Evolutionary conservation across 2,797 vertebrate genomes (phyloP).

Genomic region (Cercopithecus mitis): DNA sequence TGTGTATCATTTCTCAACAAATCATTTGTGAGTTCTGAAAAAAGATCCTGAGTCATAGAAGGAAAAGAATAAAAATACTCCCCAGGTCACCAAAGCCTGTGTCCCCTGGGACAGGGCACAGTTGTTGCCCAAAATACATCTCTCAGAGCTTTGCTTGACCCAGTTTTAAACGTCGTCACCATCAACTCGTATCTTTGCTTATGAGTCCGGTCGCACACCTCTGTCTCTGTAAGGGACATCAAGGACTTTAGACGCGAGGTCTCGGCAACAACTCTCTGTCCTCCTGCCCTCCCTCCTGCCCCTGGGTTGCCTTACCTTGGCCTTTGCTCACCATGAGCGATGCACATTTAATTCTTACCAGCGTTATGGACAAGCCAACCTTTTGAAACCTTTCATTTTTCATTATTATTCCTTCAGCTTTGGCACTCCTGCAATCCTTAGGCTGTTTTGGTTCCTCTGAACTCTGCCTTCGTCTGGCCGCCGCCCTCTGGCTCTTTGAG

Average conservation of each 20-base stretch:
- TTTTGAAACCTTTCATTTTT: slow-evolving; percentile 15
- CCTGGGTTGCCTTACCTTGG: background rate
- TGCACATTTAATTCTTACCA: background rate
- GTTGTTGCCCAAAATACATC: slow-evolving; percentile 39
- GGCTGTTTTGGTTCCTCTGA: background rate
- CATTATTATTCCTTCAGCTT: background rate
- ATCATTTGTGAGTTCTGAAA: background rate
- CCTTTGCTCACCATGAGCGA: background rate
- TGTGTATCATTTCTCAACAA: background rate
- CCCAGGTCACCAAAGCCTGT: background rate
- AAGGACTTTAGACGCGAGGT: background rate
- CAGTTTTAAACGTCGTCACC: slow-evolving; percentile 24
- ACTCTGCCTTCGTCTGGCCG: background rate
- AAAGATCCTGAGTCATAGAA: background rate
- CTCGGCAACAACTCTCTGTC: accelerated
- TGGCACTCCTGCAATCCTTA: background rate
- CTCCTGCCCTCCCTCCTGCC: accelerated
- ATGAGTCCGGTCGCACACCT: background rate
- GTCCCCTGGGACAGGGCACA: slow-evolving; percentile 23
- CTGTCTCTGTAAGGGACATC: background rate
- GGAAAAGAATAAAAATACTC: slow-evolving; percentile 57
- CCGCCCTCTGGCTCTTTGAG: background rate
- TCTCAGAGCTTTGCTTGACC: slow-evolving; percentile 28
- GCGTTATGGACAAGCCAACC: background rate
- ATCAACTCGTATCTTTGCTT: background rate